Conservation (phyloP, 2,113 vertebrate species). For the Scomber japonicus region DNA sequence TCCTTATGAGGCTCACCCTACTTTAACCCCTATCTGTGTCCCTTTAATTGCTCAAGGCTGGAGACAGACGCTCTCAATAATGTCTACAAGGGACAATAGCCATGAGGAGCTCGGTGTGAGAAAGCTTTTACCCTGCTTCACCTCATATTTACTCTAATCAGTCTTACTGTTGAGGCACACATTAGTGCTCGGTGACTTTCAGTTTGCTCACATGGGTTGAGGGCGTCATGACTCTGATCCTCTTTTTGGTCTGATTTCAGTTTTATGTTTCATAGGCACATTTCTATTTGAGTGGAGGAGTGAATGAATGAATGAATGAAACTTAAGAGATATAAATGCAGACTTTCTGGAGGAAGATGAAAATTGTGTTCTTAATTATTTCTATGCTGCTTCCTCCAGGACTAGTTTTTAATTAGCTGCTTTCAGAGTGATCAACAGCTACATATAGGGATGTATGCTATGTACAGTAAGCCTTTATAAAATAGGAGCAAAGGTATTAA, state of each 20-base stretch:
- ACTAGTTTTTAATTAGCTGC: constrained; percentile 57
- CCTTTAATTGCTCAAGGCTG: constrained; percentile 51
- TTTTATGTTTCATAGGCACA: background rate
- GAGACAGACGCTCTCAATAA: constrained; percentile 52
- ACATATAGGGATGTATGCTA: constrained; percentile 26
- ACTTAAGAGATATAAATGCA: constrained; percentile 17
- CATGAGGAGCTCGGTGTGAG: constrained; percentile 48
- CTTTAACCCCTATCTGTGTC: constrained; percentile 22
- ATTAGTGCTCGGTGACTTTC: background rate
- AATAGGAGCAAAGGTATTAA: too few relatives aligned
- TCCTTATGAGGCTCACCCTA: constrained; percentile 42
- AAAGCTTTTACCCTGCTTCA: constrained; percentile 61
- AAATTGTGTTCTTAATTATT: constrained; percentile 6
- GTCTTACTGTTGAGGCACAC: constrained; percentile 58
- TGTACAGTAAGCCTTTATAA: background rate
- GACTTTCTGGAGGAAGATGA: constrained; percentile 35
- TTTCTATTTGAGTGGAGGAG: background rate
- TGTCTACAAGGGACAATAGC: constrained; percentile 69
- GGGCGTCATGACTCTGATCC: background rate
- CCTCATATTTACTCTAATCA: constrained; percentile 78
- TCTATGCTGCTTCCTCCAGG: constrained; percentile 15
- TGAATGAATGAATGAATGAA: background rate
- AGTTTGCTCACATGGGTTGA: background rate
- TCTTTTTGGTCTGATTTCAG: background rate
- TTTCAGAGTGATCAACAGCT: constrained; percentile 32